A percentile compares a stretch with the other conserved stretches of the same genome.
Conservation (phyloP, 1,140 invertebrate genomes). For the Diorhabda elongata region DNA sequence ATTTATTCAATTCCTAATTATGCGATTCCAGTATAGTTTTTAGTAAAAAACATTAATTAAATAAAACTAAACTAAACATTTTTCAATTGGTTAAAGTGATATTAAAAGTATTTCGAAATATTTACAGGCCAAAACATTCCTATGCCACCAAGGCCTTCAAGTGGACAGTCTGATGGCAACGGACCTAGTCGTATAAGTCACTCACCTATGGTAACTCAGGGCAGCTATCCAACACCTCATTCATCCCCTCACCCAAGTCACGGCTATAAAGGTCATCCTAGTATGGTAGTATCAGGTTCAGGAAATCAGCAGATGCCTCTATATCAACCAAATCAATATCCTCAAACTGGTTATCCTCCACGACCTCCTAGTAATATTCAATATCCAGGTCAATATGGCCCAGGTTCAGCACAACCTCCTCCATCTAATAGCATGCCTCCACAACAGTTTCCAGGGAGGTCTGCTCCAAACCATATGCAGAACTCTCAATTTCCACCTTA, state of each 20-base stretch:
- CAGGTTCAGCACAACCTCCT: slow-evolving; percentile 34
- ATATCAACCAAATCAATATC: slow-evolving; percentile 53
- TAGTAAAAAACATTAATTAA: not conserved
- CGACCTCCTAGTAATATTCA: slow-evolving; percentile 50
- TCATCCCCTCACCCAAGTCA: slow-evolving; percentile 51
- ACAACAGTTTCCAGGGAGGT: slow-evolving; percentile 49
- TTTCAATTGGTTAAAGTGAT: not conserved
- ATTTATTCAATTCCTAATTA: too few relatives aligned
- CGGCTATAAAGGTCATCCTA: slow-evolving; percentile 49
- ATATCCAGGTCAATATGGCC: slow-evolving; percentile 50
- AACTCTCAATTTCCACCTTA: slow-evolving; percentile 52
- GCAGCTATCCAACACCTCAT: slow-evolving; percentile 63
- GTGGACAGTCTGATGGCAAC: slow-evolving; percentile 79
- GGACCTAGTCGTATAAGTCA: slow-evolving; percentile 67
- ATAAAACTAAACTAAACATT: not conserved
- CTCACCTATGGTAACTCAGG: slow-evolving; percentile 67
- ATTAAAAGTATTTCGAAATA: slow-evolving; percentile 8
- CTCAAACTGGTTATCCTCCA: slow-evolving; percentile 55
- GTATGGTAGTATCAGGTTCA: slow-evolving; percentile 53
- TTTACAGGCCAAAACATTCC: slow-evolving; percentile 83
- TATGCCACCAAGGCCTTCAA: slow-evolving; percentile 86
- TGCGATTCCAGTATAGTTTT: too few relatives aligned
- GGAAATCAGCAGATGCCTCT: slow-evolving; percentile 46
- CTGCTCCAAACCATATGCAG: slow-evolving; percentile 53
- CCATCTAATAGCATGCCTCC: slow-evolving; percentile 48